phyloP scores from a whole-genome alignment of 2,888 invertebrate genomes.

The Athalia circularis region DNA sequence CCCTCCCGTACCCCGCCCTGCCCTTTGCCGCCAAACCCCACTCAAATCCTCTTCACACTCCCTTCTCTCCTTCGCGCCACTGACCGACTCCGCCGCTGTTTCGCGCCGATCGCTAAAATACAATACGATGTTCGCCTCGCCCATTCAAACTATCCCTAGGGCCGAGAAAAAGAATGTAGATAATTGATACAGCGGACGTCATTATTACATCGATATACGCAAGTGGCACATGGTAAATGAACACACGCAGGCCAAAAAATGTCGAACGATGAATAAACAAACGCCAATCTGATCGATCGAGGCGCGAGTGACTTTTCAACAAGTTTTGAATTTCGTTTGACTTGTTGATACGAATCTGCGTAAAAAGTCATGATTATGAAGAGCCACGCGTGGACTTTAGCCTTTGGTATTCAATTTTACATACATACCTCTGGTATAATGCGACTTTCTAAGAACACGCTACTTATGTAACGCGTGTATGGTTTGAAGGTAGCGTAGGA shows the following conservation, averaged over 20 bases:
- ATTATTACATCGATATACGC: not conserved
- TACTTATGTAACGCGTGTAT: constrained; percentile 12
- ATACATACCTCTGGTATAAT: not conserved
- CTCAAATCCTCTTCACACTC: not conserved
- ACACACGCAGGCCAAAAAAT: too few relatives aligned
- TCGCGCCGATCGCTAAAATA: constrained; percentile 21
- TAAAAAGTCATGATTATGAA: not conserved
- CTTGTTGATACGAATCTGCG: too few relatives aligned
- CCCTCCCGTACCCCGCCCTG: constrained; percentile 49
- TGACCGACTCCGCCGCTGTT: not conserved
- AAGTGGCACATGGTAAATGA: not conserved
- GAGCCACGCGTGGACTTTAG: not conserved
- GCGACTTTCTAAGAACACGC: not conserved
- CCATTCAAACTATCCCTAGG: constrained; percentile 14
- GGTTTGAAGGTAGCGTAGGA: constrained; percentile 24
- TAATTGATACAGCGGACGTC: constrained; percentile 5
- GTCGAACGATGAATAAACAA: too few relatives aligned
- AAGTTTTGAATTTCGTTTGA: not conserved
- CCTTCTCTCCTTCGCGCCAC: not conserved
- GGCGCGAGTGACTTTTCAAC: not conserved
- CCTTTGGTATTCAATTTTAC: not conserved
- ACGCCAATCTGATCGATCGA: not conserved
- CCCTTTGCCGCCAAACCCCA: constrained; percentile 20
- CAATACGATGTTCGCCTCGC: constrained; percentile 31
- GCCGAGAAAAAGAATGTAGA: constrained; percentile 11